These are phyloP conservation scores for Epsilonema sp. DNA, from an alignment of 2,888 invertebrate genomes.

Conservation along the genomic window DNA sequence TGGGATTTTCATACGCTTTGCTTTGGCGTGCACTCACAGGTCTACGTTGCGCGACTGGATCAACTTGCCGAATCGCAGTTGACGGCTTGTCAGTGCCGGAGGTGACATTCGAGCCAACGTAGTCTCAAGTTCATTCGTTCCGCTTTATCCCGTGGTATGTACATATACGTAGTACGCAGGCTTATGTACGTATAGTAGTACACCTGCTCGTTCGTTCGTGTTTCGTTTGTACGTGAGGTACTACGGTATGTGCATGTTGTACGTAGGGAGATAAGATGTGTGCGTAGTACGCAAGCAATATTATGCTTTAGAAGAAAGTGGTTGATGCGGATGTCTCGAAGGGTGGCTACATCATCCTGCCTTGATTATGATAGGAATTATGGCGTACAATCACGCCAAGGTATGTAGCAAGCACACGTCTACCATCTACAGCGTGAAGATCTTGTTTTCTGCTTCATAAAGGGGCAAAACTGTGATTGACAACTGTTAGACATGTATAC, in stretches of 20 bases:
- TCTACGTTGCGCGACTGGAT: conserved; percentile 59
- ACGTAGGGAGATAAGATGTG: too few relatives aligned
- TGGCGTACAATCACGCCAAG: conserved; percentile 41
- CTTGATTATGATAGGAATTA: conserved; percentile 37
- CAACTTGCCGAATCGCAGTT: conserved; percentile 42
- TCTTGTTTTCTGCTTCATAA: too few relatives aligned
- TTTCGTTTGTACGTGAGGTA: too few relatives aligned
- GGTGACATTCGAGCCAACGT: conserved; percentile 53
- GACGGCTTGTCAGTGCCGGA: conserved; percentile 46
- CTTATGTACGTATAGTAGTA: too few relatives aligned
- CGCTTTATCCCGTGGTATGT: conserved; percentile 45
- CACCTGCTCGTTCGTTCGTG: too few relatives aligned
- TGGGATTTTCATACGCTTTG: neutral
- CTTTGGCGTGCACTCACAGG: conserved; percentile 30
- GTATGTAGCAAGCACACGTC: too few relatives aligned
- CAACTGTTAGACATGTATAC: too few relatives aligned
- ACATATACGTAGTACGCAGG: too few relatives aligned
- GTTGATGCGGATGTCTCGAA: conserved; percentile 48
- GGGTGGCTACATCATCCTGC: conserved; percentile 31
- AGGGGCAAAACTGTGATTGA: too few relatives aligned
- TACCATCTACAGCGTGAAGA: too few relatives aligned
- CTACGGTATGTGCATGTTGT: too few relatives aligned
- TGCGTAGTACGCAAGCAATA: too few relatives aligned
- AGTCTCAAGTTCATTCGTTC: conserved; percentile 50
- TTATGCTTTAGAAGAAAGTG: conserved; percentile 23